These are phyloP conservation scores for Hyperoplus lanceolatus DNA, from an alignment of 2,797 vertebrate genomes.

Conservation along the genomic window DNA sequence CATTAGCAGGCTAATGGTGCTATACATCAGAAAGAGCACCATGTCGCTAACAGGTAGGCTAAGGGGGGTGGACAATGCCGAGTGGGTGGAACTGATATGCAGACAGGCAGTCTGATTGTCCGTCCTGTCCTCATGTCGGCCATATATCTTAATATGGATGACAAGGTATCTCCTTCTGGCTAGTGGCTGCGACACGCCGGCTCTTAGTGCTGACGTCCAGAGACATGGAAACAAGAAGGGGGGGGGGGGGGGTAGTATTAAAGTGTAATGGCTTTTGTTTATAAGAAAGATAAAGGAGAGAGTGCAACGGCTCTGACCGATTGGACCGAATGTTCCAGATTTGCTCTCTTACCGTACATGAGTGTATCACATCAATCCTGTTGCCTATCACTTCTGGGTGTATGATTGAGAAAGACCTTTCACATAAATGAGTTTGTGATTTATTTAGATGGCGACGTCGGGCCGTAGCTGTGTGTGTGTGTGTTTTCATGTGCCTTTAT, in stretches of 20 bases:
- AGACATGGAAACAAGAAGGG: constrained; percentile 62
- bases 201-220: constrained; percentile 84
- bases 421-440: constrained; percentile 59
- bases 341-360: constrained; percentile 27
- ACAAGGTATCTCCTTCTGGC: constrained; percentile 81
- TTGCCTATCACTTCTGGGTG: constrained; percentile 29
- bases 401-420: constrained; percentile 36
- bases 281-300: constrained; percentile 62
- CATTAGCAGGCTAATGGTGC: constrained; percentile 88
- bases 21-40: constrained; percentile 74
- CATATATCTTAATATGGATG: constrained; percentile 86
- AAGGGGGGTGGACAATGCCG: constrained; percentile 58
- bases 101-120: constrained; percentile 84
- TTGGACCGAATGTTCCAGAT: constrained; percentile 13
- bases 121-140: constrained; percentile 82
- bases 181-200: constrained; percentile 79
- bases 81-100: constrained; percentile 77
- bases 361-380: constrained; percentile 27
- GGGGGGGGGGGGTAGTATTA: constrained; percentile 50
- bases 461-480: constrained; percentile 17
- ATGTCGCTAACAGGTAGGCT: constrained; percentile 85
- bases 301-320: constrained; percentile 23
- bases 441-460: constrained; percentile 67
- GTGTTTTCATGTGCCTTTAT: constrained; percentile 29
- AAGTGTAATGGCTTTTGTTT: constrained; percentile 76